Conservation (phyloP, 2,797 vertebrate genomes). For the Anomalospiza imberbis region DNA sequence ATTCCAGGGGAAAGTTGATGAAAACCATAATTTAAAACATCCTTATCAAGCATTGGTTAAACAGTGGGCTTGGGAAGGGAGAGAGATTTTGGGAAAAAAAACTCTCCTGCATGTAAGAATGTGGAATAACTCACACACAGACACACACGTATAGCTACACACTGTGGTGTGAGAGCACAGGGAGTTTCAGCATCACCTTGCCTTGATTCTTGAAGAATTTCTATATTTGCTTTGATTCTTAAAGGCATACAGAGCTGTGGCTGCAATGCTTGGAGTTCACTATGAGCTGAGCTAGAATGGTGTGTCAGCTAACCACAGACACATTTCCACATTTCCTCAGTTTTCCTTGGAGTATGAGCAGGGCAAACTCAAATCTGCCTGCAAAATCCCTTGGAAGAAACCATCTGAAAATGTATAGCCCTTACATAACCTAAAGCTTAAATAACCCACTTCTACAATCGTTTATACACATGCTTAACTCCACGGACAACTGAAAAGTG, state of each 20-base stretch:
- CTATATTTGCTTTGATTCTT: neutral
- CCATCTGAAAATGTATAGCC: neutral
- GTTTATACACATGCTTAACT: neutral
- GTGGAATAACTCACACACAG: neutral
- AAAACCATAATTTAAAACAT: neutral
- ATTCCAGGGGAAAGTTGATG: neutral
- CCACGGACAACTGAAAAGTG: neutral
- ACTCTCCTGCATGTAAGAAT: fast-evolving
- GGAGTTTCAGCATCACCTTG: neutral
- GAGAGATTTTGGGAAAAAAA: neutral
- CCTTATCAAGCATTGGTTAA: neutral
- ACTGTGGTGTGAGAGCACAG: neutral
- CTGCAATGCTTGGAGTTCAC: neutral
- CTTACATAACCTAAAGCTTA: neutral
- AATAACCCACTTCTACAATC: neutral
- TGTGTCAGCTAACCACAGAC: neutral
- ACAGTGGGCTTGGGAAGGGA: neutral
- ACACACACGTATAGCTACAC: neutral
- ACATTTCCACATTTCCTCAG: neutral
- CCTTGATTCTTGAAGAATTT: neutral
- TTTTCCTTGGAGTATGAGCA: neutral
- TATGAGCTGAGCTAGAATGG: neutral
- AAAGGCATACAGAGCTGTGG: neutral
- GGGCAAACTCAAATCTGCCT: neutral
- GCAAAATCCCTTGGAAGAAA: neutral